Base-by-base conservation (phyloP, 2,888 invertebrate species). In the Sussaba pulchella region DNA sequence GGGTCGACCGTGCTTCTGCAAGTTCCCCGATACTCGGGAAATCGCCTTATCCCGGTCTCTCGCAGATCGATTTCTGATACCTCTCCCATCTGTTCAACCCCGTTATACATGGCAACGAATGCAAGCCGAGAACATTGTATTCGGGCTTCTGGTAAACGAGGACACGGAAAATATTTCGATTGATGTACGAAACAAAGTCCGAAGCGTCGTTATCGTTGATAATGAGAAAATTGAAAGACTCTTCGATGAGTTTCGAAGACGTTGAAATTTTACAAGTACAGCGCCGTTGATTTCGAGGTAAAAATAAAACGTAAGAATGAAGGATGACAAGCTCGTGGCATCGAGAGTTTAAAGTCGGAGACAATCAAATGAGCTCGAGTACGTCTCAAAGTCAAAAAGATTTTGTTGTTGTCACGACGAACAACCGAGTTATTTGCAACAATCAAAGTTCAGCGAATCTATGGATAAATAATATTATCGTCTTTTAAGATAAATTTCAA, bases 31-130 rank as follows among this genome's bases (percentile, higher is more conserved):
- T 66, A 66, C 43, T 31, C 17, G 21, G 24, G 5, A 66, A 74
- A 74, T 74, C 54, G 54, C 45, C 57, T 66, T 47, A 57, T 21
- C 57, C 73, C 45, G 45, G 36, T 66, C 64, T 66, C 31, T 50
- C 63, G 24, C 19, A 47, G 61, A 72, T 72, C 31, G 72, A 43
- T 64, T n/a, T n/a, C 14, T 41, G 41, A 69, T 69, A 31, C 41
- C 43, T 43, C 41, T 12, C 31, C 26, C 54, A 36, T 52, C 41
- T 31, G 24, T 10, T 24, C 36, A 50, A 10, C 61, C 36, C 10
- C 36, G 24, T 8, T 71, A 61, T 39, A 31, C 31, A 47, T 39
- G 14, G 39, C 47, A 50, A 61, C 39, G 50, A 50, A 36, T 61
- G 14, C 50, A 50, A 50, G 6, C 21, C 39, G 41, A 24, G 17